Evolutionary conservation across 2,888 invertebrate genomes (phyloP).

Genomic region (Chrysotoxum bicinctum): DNA sequence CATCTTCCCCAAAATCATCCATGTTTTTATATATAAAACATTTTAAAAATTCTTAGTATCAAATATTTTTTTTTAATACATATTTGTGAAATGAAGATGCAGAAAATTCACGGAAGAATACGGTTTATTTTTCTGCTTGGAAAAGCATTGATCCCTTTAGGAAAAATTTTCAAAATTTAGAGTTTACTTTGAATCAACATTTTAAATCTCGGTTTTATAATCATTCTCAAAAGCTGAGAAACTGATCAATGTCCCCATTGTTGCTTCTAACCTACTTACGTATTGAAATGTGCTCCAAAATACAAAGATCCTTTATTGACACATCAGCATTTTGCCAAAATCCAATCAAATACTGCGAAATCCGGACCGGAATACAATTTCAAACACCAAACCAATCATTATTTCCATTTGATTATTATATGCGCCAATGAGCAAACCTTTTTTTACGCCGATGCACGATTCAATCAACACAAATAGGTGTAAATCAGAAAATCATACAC

Average conservation of each 20-base stretch:
- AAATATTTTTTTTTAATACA: too few relatives aligned
- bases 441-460: slow-evolving; percentile 63
- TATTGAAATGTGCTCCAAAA: slow-evolving; percentile 43
- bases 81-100: too few relatives aligned
- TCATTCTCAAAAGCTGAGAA: not conserved
- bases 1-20: too few relatives aligned
- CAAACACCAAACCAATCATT: slow-evolving; percentile 63
- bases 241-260: not conserved
- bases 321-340: slow-evolving; percentile 8
- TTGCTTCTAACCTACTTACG: not conserved
- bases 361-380: slow-evolving; percentile 3
- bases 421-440: slow-evolving; percentile 67
- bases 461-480: slow-evolving; percentile 73
- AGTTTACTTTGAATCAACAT: too few relatives aligned
- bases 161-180: too few relatives aligned
- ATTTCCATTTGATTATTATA: slow-evolving; percentile 70
- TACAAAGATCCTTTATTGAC: not conserved
- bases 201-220: too few relatives aligned
- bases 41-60: too few relatives aligned
- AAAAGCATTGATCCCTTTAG: too few relatives aligned
- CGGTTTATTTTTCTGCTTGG: too few relatives aligned
- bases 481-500: slow-evolving; percentile 71
- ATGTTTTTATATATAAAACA: too few relatives aligned
- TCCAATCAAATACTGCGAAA: slow-evolving; percentile 49
- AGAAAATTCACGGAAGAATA: too few relatives aligned